Evolutionary conservation across 2,888 invertebrate genomes (phyloP).

Genomic region (Polydesmus complanatus): DNA sequence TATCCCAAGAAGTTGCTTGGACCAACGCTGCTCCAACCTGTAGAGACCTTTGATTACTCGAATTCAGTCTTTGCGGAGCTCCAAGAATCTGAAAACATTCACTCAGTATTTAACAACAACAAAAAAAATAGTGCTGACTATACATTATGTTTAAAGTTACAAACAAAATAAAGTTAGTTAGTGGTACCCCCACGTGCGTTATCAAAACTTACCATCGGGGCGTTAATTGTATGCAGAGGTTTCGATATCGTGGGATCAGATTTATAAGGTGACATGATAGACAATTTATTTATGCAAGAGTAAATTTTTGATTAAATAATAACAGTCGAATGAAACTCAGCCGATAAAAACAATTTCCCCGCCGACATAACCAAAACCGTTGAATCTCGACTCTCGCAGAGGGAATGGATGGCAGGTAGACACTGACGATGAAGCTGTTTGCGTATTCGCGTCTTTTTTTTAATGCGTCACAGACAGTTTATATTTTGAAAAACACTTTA

Average conservation of each 20-base stretch:
- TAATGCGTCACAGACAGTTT: too few relatives aligned
- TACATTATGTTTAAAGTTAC: too few relatives aligned
- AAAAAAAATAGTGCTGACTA: neutral
- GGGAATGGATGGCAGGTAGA: too few relatives aligned
- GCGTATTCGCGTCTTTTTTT: too few relatives aligned
- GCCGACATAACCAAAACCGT: too few relatives aligned
- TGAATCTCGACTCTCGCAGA: too few relatives aligned
- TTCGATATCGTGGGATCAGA: constrained; percentile 23
- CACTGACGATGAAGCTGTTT: too few relatives aligned
- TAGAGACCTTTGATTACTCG: constrained; percentile 8
- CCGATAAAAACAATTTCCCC: too few relatives aligned
- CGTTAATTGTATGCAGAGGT: constrained; percentile 19
- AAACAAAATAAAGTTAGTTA: neutral
- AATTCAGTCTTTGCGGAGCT: constrained; percentile 19
- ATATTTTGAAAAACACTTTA: too few relatives aligned
- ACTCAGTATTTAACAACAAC: neutral
- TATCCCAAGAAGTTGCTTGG: constrained; percentile 25
- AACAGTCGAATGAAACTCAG: too few relatives aligned
- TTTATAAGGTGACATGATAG: constrained; percentile 30
- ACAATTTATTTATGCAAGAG: too few relatives aligned
- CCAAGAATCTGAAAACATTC: constrained; percentile 20
- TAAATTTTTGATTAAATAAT: too few relatives aligned
- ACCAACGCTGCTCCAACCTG: constrained; percentile 15
- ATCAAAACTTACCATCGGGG: constrained; percentile 21
- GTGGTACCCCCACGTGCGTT: neutral